A percentile compares a stretch with the other conserved stretches of the same genome.
phyloP scores from a whole-genome alignment of 2,888 invertebrate species.

The Drosophila neoperkinsi region DNA sequence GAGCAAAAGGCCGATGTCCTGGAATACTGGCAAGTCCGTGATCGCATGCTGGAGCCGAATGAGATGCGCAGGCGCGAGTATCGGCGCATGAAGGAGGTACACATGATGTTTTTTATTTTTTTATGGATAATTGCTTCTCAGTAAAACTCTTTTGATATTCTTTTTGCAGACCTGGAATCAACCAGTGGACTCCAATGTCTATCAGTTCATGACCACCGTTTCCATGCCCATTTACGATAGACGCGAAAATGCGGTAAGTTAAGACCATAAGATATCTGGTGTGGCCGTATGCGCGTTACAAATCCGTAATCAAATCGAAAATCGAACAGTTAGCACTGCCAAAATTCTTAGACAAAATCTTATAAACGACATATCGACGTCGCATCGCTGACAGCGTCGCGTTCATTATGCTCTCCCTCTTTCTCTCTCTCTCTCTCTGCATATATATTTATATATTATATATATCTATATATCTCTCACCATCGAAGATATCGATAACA shows the following conservation, averaged over 20 bases:
- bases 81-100: slow-evolving; percentile 80
- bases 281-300: slow-evolving; percentile 17
- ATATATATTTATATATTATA: neutral
- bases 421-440: neutral
- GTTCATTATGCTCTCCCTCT: slow-evolving; percentile 48
- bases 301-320: slow-evolving; percentile 16
- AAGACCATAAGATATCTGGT: neutral
- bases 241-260: slow-evolving; percentile 92
- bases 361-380: slow-evolving; percentile 45
- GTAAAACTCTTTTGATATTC: neutral
- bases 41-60: slow-evolving; percentile 87
- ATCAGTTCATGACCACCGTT: slow-evolving; percentile 95
- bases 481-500: slow-evolving; percentile 44
- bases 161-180: slow-evolving; percentile 83
- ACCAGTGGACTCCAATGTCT: slow-evolving; percentile 86
- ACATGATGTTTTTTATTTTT: neutral
- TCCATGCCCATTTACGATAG: slow-evolving; percentile 97
- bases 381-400: slow-evolving; percentile 45
- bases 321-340: slow-evolving; percentile 62
- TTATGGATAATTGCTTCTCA: neutral
- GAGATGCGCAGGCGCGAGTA: slow-evolving; percentile 87
- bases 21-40: slow-evolving; percentile 86
- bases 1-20: slow-evolving; percentile 92
- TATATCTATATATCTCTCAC: slow-evolving; percentile 24
- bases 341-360: slow-evolving; percentile 61